Base-by-base conservation (phyloP, 2,888 invertebrate species). In the Megalurothrips usitatus region DNA sequence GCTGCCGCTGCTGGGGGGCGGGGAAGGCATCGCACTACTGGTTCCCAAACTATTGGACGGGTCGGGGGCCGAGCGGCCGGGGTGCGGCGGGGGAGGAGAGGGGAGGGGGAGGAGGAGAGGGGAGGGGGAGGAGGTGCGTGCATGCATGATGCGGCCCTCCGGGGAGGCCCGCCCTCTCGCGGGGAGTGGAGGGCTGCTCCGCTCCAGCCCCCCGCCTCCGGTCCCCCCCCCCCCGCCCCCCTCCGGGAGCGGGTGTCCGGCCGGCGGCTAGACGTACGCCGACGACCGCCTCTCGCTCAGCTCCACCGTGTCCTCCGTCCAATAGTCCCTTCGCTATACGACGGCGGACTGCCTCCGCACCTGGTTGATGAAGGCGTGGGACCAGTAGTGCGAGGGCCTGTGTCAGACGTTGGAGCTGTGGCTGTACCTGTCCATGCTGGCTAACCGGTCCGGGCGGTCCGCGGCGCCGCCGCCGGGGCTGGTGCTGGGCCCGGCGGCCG, bases 1-100 rank as follows among this genome's bases (percentile, higher is more conserved):
- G n/a, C n/a, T n/a, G n/a, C n/a, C n/a, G n/a, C n/a, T n/a, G n/a
- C n/a, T n/a, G 26, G 26, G 68, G 68, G 68, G 26, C 23, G 12
- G 10, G 68, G 26, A 23, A 26, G 68, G 68, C 68, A 8, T 75
- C 68, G 26, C 68, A 75, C 68, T 75, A 75, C 68, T 75, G 68
- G 68, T 75, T 75, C 68, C 68, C 68, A 26, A 75, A 75, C 68
- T 75, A 75, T 75, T 75, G 68, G 68, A 75, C 68, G 68, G 68
- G 58, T 58, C 68, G 68, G 9, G 26, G 26, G 10, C 23, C 68
- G 68, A 19, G 58, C 11, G 26, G 68, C 26, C 68, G 26, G 68
- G 68, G 68, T 26, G 68, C 11, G 26, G 68, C 23, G 68, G 68
- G 68, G 26, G 34, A 8, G 68, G 26, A 26, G 68, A n/a, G 68